Base-by-base conservation (phyloP, 2,888 invertebrate genomes). In the Opisthograptis luteolata region DNA sequence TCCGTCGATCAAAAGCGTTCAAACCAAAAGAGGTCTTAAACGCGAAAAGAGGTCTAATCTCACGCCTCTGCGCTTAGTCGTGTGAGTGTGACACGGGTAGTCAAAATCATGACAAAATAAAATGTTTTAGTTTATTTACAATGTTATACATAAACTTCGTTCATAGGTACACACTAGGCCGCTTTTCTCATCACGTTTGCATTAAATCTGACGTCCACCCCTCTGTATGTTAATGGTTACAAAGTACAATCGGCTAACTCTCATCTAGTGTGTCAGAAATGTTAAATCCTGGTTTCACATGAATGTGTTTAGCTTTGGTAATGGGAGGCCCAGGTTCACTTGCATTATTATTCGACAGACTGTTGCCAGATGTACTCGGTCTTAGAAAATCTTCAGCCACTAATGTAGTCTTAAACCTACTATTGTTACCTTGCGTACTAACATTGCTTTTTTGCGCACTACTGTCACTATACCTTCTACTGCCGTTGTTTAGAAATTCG, bases 351-450 rank as follows among this genome's bases (percentile, higher is more conserved):
- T 71, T 75, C 0, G 74, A 62, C 58, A 70, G 73, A 59, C 64
- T 66, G 15, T 84, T 84, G 28, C 53, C 62, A 6, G 83, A 73
- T 0, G 81, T 66, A 53, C 71, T 67, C 1, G 83, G 72, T 43
- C 65, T 67, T 13, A 81, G 62, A 31, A 62, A 55, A 20, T 87
- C 82, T 43, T 89, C 88, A 0, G 78, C 66, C 2, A 90, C 88
- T 39, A 85, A 58, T 0, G 88, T 90, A 0, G 88, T 90, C 22
- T 79, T 90, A 55, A 90, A 90, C 54, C 90, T 73, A 66, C 81
- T 88, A 35, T 75, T 70, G n/a, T 63, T 47, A 7, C 63, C 58
- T 45, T 78, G 77, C 1, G 74, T 53, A 35, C 50, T 69, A 2
- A 66, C 20, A 54, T 73, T 81, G 58, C 68, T 78, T 58, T 83